Evolutionary conservation across 1,140 invertebrate genomes (phyloP).

Genomic region (Aphelenchoides fujianensis): DNA sequence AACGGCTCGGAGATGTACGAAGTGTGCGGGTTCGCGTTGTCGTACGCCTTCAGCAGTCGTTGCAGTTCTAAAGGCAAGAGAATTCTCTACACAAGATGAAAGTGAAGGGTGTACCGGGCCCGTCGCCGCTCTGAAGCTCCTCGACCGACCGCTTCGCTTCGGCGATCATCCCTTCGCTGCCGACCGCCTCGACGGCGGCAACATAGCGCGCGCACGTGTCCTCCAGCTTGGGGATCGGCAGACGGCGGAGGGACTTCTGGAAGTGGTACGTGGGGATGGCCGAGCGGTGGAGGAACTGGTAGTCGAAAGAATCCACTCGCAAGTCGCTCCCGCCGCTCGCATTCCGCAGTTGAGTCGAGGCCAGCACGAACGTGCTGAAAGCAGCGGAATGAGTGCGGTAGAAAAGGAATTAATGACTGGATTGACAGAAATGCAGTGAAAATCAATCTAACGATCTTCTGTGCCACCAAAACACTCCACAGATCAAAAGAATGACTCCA

Average conservation of each 20-base stretch:
- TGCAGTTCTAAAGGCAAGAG: conserved; percentile 77
- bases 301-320: no score
- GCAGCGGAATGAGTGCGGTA: no score
- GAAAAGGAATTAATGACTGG: no score
- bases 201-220: conserved; percentile 81
- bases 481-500: no score
- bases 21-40: conserved; percentile 80
- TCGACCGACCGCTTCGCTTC: conserved; percentile 72
- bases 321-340: no score
- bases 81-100: conserved; percentile 34
- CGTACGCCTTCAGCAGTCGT: conserved; percentile 70
- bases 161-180: conserved; percentile 65
- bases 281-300: conserved; percentile 75
- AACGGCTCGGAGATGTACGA: conserved; percentile 82
- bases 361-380: no score
- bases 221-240: conserved; percentile 83
- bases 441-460: no score
- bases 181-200: conserved; percentile 75
- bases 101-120: conserved; percentile 65
- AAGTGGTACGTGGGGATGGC: conserved; percentile 83
- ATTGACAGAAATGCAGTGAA: no score
- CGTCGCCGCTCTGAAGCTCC: conserved; percentile 71
- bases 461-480: no score
- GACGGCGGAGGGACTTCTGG: conserved; percentile 78
- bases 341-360: no score